Base-by-base conservation (phyloP, 2,113 vertebrate species). In the Cephalopholis sonnerati region DNA sequence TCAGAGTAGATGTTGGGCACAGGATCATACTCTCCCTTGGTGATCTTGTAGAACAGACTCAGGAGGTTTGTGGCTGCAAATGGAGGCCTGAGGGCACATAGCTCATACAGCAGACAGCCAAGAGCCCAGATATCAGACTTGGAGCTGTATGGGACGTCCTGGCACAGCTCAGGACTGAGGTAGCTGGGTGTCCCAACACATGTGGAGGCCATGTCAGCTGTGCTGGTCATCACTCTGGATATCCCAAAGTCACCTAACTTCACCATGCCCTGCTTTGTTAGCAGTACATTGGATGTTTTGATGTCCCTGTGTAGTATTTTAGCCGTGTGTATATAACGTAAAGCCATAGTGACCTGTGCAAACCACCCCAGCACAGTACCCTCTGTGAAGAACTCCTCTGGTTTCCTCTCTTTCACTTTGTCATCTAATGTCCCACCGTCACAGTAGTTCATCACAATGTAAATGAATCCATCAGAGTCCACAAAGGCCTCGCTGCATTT, bases 211-310 rank as follows among this genome's bases (percentile, higher is more conserved):
- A 96, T 90, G 67, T 96, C 96, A 3, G 82, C 39, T 0, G 96
- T 96, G 86, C 85, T 85, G 5, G 68, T 93, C 95, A 96, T 93
- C 44, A 95, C 82, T 87, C 90, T 96, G 24, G 96, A 96, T 75
- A 97, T 96, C 39, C 96, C 96, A 86, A 96, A 96, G 89, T 97
- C 96, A 4, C 96, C 96, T 17, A 96, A 85, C 65, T 96, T 96
- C n/a, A 96, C 91, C 68, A 93, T 46, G 1, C 93, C 93, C 63
- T 79, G 88, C 72, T 94, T 96, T 10, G 95, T 96, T 11, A 96
- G 90, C 61, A 96, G 93, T 2, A 96, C 93, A 64, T 97, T 97
- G 17, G 95, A 96, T 7, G 96, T 92, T 73, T 97, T 96, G 83
- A 97, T 95, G 83, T 96, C 96, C 76, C 96, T 92, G 90, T 97